Evolutionary conservation across 2,888 invertebrate genomes (phyloP), one percentile per base, ranked within the genome.

Genomic region (Xylocampa areola): DNA sequence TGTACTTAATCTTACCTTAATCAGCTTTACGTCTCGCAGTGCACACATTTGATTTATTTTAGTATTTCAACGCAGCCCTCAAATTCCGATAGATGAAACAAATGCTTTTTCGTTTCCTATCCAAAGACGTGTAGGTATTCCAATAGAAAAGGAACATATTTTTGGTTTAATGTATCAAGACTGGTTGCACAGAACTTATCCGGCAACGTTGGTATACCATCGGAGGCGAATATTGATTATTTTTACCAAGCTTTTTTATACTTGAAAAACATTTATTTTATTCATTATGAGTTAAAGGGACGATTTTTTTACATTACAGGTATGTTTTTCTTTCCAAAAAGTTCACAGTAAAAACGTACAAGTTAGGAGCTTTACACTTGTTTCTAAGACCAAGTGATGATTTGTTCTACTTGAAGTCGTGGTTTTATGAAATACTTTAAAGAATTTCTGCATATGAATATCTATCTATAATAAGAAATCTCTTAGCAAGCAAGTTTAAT

Each of bases 151-250:
- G n/a, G n/a, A n/a, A n/a, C n/a, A n/a, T n/a, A n/a, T n/a, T n/a
- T n/a, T n/a, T n/a, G n/a, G n/a, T 17, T 27, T 16, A 11, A 68
- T 77, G 69, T 72, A 77, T 79, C 79, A 80, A 80, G 45, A 63
- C 19, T 51, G 7, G 1, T 19, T 40, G 6, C 0, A 50, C 16
- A 0, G 10, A 30, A 19, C 53, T 44, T 33, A 49, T 40, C 37
- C 17, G 16, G 36, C 57, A 63, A 68, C 68, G 60, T 67, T 65
- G 62, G 73, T 61, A 48, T 71, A 75, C 64, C 58, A 67, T 67
- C 54, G 67, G 52, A 75, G 71, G 73, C 72, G 68, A 68, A 55
- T 69, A 68, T 79, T 79, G 77, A 81, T 80, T 77, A 73, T 71
- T 74, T 75, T 71, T 67, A 63, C 57, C 45, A 54, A 72, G 39